Conservation (phyloP, 1,140 invertebrate genomes). For the Lepidurus apus region DNA sequence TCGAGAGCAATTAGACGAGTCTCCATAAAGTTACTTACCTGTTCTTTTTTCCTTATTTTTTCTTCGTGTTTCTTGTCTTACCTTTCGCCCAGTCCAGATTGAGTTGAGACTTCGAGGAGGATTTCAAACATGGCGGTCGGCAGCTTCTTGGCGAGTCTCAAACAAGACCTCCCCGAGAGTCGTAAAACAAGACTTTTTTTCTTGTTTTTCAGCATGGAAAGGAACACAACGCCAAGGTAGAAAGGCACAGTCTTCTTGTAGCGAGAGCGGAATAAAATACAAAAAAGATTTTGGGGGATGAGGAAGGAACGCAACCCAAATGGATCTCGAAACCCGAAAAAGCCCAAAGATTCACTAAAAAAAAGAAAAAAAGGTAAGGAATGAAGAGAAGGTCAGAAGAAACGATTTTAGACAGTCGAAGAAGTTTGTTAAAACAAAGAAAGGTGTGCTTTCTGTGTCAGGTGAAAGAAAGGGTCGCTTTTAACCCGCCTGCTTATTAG, state of each 20-base stretch:
- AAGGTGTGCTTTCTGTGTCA: conserved; percentile 14
- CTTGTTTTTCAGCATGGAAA: not conserved
- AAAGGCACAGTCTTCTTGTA: not conserved
- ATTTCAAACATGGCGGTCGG: conserved; percentile 11
- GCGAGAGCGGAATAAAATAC: not conserved
- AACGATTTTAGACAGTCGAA: not conserved
- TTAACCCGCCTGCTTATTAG: conserved; percentile 19
- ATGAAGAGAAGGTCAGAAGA: not conserved
- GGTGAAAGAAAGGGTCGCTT: conserved; percentile 16
- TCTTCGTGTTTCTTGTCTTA: not conserved
- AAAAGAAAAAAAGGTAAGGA: not conserved
- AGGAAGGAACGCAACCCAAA: no score
- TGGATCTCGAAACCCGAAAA: no score
- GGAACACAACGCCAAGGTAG: no score
- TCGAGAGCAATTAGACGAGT: conserved; percentile 19
- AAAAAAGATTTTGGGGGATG: not conserved
- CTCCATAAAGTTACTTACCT: conserved; percentile 11
- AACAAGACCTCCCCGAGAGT: conserved; percentile 2
- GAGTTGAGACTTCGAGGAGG: not conserved
- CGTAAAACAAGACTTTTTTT: conserved; percentile 13
- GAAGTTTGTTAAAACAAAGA: conserved; percentile 13
- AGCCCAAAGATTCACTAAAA: not conserved
- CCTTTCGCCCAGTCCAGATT: no score
- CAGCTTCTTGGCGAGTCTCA: not conserved
- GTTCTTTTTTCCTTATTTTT: not conserved